A percentile compares a stretch with the other conserved stretches of the same genome.
Evolutionary conservation across 2,113 vertebrate genomes (phyloP).

Genomic region (Mugil cephalus): DNA sequence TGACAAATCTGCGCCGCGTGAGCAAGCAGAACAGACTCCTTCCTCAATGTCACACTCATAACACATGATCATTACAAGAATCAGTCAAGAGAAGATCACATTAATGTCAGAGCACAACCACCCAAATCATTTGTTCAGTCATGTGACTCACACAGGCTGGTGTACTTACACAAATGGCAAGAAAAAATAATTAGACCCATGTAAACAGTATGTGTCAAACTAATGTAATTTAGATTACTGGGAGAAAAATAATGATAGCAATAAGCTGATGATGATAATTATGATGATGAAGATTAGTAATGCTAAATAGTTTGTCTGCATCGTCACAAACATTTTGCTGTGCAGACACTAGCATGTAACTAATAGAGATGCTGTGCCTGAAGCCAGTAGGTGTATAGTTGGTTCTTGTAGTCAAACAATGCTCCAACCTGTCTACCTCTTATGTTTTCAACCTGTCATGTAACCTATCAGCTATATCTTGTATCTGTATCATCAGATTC

Average conservation of each 20-base stretch:
- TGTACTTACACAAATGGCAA: neutral
- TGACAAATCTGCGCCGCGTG: constrained; percentile 5
- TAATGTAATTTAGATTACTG: neutral
- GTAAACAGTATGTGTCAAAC: neutral
- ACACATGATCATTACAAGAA: constrained; percentile 16
- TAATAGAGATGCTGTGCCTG: no score
- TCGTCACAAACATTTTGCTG: no score
- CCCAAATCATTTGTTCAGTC: neutral
- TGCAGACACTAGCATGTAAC: no score
- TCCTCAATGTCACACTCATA: neutral
- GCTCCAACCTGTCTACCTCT: no score
- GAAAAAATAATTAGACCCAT: constrained; percentile 1
- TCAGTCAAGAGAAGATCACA: constrained; percentile 21
- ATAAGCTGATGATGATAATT: no score
- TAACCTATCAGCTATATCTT: no score
- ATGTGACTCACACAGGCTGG: neutral
- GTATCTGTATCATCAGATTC: no score
- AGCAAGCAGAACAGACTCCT: constrained; percentile 1
- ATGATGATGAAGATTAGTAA: no score
- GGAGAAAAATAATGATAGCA: neutral
- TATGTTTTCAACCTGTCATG: no score
- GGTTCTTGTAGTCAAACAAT: no score
- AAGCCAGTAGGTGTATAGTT: no score
- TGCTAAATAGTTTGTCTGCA: no score
- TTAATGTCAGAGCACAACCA: neutral